Base-by-base conservation (phyloP, 2,888 invertebrate species). In the Cantharis rustica region DNA sequence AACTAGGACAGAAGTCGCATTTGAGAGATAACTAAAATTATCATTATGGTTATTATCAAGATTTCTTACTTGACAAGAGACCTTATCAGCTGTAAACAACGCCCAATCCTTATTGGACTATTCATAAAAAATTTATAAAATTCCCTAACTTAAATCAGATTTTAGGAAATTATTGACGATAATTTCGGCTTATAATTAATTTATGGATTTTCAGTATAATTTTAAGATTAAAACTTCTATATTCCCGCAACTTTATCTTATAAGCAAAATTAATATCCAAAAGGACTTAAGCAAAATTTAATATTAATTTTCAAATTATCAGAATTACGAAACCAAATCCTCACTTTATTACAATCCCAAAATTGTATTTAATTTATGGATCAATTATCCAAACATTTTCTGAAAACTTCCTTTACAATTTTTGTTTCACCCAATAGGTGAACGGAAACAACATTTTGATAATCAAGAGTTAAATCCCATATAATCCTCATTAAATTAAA, bases 1-100 rank as follows among this genome's bases (percentile, higher is more conserved):
- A 74, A 77, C 71, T 77, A 61, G 74, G 74, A 77, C 77, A 77
- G 69, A 77, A 77, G 77, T 77, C 77, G 72, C 77, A 77, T 77
- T 77, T 71, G 63, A 61, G 69, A 74, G 74, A 74, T 74, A 74
- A 74, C 71, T 63, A 74, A 69, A 71, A 77, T 74, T 69, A 77
- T 77, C 68, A 77, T 77, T 77, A 75, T 63, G 64, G 71, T 69
- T 74, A 77, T 74, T 77, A 64, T 62, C 23, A 64, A 76, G 68
- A 73, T 76, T 76, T 76, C 71, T 69, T 61, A 26, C 61, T 69
- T 15, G 47, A 47, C 47, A 47, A 47, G n/a, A n/a, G n/a, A 47
- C 47, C n/a, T 47, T 47, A 47, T 47, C 47, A n/a, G 47, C 7
- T 47, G 13, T 47, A 47, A 47, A 47, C 47, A 47, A 47, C 47